These are phyloP conservation scores for Carcharodon carcharias DNA, from an alignment of 2,797 vertebrate species.

Conservation along the genomic window DNA sequence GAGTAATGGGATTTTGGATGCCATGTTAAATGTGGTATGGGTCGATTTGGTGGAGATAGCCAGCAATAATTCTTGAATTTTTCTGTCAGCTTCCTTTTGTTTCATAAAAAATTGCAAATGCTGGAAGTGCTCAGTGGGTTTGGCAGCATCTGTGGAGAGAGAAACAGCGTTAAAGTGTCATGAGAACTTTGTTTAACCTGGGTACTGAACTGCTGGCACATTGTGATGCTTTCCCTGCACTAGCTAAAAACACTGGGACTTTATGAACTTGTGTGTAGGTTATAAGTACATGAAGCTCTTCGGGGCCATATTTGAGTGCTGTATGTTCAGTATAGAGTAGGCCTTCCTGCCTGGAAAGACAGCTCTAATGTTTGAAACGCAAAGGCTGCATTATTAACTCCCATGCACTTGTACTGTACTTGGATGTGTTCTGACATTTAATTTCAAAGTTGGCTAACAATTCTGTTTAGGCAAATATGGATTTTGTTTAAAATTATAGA, in stretches of 20 bases:
- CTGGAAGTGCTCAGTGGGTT: no score
- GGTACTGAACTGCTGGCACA: neutral
- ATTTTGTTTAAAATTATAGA: neutral
- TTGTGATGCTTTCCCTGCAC: neutral
- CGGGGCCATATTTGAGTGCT: neutral
- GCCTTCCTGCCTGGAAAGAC: neutral
- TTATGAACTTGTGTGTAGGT: neutral
- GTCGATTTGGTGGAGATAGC: no score
- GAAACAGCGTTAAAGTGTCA: no score
- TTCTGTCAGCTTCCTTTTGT: no score
- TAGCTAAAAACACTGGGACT: neutral
- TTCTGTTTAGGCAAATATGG: neutral
- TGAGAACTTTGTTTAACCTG: neutral
- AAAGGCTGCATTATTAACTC: neutral
- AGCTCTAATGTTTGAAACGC: neutral
- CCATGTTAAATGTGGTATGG: no score
- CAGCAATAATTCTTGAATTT: no score
- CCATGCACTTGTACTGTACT: neutral
- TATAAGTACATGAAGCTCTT: neutral
- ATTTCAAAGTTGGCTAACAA: neutral
- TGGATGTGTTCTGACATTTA: neutral
- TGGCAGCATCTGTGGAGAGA: no score
- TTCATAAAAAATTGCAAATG: no score
- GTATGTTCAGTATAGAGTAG: neutral
- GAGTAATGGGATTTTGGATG: no score